Conservation (phyloP, 2,888 invertebrate genomes). For the Protula sp. region DNA sequence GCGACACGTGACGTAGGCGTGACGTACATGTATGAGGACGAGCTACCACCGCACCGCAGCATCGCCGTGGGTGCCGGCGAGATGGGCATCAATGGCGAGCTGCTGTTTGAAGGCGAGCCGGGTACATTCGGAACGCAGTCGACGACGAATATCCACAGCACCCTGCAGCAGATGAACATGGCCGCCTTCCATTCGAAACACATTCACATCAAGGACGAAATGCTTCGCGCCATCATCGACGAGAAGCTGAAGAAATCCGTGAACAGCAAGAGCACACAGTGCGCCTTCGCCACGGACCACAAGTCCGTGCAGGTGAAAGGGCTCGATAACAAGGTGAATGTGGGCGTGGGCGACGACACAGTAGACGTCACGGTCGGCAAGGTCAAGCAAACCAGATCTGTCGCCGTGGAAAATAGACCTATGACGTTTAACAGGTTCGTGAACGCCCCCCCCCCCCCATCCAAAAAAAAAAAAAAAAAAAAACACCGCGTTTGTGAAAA, state of each 20-base stretch:
- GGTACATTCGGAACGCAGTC: not conserved
- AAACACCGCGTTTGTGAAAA: too few species aligned
- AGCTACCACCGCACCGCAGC: conserved; percentile 38
- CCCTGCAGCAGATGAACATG: conserved; percentile 23
- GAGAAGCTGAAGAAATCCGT: conserved; percentile 44
- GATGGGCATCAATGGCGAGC: conserved; percentile 15
- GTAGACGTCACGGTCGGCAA: conserved; percentile 42
- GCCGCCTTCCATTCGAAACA: conserved; percentile 18
- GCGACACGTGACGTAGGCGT: conserved; percentile 29
- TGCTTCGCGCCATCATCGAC: conserved; percentile 22
- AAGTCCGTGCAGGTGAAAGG: conserved; percentile 13
- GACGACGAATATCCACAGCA: conserved; percentile 5
- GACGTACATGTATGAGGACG: conserved; percentile 41
- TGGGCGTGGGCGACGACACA: conserved; percentile 42
- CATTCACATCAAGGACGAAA: conserved; percentile 22
- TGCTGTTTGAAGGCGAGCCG: not conserved
- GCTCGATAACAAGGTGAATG: conserved; percentile 15
- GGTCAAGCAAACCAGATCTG: conserved; percentile 31
- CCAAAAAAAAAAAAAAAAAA: too few species aligned
- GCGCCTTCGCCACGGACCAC: conserved; percentile 26
- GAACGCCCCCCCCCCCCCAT: too few species aligned
- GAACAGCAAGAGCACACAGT: conserved; percentile 39
- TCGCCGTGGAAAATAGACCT: conserved; percentile 39
- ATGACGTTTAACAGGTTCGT: conserved; percentile 12
- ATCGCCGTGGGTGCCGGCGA: conserved; percentile 46